A percentile compares a stretch with the other conserved stretches of the same genome.
Conservation (phyloP, 2,888 invertebrate genomes). For the Hemistola chrysoprasaria region DNA sequence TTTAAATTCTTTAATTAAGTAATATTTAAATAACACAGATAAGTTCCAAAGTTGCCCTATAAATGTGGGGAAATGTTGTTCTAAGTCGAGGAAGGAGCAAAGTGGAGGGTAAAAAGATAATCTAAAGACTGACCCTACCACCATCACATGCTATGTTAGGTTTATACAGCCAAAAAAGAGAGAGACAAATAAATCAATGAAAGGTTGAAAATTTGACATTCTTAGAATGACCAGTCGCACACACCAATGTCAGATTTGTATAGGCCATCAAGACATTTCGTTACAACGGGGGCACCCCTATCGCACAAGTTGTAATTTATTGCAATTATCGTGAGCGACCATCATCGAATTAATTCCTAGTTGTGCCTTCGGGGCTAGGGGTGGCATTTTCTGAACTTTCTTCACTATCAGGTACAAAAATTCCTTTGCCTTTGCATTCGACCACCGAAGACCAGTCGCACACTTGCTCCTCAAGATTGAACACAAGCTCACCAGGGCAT, state of each 20-base stretch:
- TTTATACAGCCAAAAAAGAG: no score
- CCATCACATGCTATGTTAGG: no score
- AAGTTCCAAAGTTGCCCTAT: no score
- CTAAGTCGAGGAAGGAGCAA: no score
- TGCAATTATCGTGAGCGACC: slow-evolving; percentile 29
- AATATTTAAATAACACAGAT: no score
- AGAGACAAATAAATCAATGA: no score
- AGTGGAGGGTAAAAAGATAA: no score
- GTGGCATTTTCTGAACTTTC: background rate
- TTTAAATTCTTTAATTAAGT: no score
- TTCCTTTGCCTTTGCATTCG: slow-evolving; percentile 15
- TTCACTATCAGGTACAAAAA: slow-evolving; percentile 3
- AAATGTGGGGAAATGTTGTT: no score
- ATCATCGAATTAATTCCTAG: no score
- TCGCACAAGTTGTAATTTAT: slow-evolving; percentile 28
- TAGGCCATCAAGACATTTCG: slow-evolving; percentile 19
- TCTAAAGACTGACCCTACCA: no score
- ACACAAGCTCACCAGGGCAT: slow-evolving; percentile 16
- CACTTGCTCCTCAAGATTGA: slow-evolving; percentile 8
- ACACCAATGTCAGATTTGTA: slow-evolving; percentile 14
- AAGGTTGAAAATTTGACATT: slow-evolving; percentile 28
- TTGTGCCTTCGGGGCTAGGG: no score
- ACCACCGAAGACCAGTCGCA: slow-evolving; percentile 26
- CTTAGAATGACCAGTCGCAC: slow-evolving; percentile 30
- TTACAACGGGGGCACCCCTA: slow-evolving; percentile 10